A percentile compares a stretch with the other conserved stretches of the same genome.
These are phyloP conservation scores for Hyppa rectilinea DNA, from an alignment of 2,888 invertebrate genomes.

Conservation along the genomic window DNA sequence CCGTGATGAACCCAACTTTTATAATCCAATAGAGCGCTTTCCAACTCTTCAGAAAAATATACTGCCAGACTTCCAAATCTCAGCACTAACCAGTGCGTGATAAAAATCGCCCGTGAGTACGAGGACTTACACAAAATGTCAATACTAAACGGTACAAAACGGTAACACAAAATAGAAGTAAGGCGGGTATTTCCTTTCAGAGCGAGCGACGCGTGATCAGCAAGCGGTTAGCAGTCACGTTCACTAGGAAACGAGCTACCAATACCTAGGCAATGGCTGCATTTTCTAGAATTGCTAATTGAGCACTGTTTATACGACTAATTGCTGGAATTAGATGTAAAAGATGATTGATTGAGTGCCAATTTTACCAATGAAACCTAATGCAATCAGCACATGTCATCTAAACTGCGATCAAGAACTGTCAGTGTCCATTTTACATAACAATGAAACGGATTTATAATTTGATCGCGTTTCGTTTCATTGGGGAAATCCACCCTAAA, in stretches of 20 bases:
- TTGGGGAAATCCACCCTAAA: too few relatives aligned
- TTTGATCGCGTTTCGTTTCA: too few relatives aligned
- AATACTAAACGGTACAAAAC: conserved; percentile 21
- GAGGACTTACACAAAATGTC: not conserved
- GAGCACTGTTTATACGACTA: conserved; percentile 19
- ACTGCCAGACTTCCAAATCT: not conserved
- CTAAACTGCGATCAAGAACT: too few relatives aligned
- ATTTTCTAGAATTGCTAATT: conserved; percentile 39
- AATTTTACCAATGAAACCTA: too few relatives aligned
- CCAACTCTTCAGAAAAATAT: too few relatives aligned
- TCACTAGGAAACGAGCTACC: conserved; percentile 23
- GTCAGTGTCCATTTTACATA: too few relatives aligned
- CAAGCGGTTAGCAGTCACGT: conserved; percentile 63
- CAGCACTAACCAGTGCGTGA: not conserved
- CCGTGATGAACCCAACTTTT: not conserved
- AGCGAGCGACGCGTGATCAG: conserved; percentile 62
- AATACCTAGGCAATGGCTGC: conserved; percentile 6
- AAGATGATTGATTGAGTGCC: too few relatives aligned
- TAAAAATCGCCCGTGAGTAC: not conserved
- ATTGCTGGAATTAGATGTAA: conserved; percentile 5
- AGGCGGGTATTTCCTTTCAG: conserved; percentile 63
- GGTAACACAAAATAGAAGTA: conserved; percentile 12
- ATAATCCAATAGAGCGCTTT: not conserved
- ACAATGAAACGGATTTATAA: too few relatives aligned
- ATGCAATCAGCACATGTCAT: too few relatives aligned